A percentile compares a stretch with the other conserved stretches of the same genome.
Evolutionary conservation across 2,113 vertebrate genomes (phyloP).

Genomic region (Triplophysa rosa): DNA sequence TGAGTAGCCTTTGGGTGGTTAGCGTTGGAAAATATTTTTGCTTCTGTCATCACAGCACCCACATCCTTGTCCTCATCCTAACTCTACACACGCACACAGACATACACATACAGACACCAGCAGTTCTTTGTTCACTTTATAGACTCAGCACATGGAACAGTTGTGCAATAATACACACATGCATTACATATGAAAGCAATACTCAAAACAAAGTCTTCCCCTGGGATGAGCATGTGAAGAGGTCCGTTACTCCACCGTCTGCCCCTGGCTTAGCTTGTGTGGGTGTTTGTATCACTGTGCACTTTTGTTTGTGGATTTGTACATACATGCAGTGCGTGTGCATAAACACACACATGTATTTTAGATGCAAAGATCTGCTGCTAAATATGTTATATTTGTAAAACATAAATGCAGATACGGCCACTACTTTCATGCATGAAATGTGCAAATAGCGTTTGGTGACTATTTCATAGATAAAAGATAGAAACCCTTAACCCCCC

Average conservation of each 20-base stretch:
- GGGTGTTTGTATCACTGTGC: not conserved
- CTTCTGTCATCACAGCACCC: constrained; percentile 22
- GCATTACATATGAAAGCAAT: constrained; percentile 36
- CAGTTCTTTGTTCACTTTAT: constrained; percentile 9
- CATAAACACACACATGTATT: not conserved
- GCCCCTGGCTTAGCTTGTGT: constrained; percentile 23
- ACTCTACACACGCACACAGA: constrained; percentile 23
- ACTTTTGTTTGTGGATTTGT: not conserved
- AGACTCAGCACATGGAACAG: constrained; percentile 22
- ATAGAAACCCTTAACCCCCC: too few relatives aligned
- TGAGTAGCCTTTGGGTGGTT: constrained; percentile 24
- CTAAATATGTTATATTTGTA: not conserved
- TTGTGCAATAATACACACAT: constrained; percentile 5
- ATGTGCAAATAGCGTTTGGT: too few relatives aligned
- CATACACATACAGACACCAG: not conserved
- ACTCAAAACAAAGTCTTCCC: constrained; percentile 30
- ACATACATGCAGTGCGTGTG: not conserved
- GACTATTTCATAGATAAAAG: too few relatives aligned
- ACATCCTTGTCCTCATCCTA: constrained; percentile 37
- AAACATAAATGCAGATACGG: too few relatives aligned
- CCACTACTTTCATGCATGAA: too few relatives aligned
- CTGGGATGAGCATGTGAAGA: constrained; percentile 33
- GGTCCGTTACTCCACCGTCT: constrained; percentile 21
- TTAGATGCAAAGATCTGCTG: not conserved
- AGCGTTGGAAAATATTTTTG: constrained; percentile 32